Conservation (phyloP, 2,113 vertebrate genomes). For the Monopterus albus region DNA sequence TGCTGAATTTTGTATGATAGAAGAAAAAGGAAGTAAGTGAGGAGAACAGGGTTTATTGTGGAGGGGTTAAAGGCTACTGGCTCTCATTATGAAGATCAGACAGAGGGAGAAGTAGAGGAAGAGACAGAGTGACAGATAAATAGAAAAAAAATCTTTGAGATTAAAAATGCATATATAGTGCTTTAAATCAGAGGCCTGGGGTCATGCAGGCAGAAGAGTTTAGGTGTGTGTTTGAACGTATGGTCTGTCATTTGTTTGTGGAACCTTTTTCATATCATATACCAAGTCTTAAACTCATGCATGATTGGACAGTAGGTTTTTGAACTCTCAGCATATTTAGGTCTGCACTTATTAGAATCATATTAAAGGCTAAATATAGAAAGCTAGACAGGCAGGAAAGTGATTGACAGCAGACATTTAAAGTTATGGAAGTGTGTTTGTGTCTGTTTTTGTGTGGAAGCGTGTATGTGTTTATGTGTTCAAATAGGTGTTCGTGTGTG, state of each 20-base stretch:
- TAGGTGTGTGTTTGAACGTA: slow-evolving; percentile 17
- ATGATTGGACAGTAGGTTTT: slow-evolving; percentile 19
- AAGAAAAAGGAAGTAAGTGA: slow-evolving; percentile 43
- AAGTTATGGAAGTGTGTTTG: slow-evolving; percentile 40
- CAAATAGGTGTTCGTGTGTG: neutral
- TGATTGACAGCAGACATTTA: slow-evolving; percentile 60
- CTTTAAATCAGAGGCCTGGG: slow-evolving; percentile 40
- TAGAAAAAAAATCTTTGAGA: slow-evolving; percentile 40
- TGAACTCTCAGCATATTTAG: slow-evolving; percentile 28
- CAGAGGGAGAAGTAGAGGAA: slow-evolving; percentile 23
- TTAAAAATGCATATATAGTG: slow-evolving; percentile 67
- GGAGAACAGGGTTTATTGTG: slow-evolving; percentile 57
- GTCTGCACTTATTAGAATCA: slow-evolving; percentile 40
- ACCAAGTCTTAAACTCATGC: slow-evolving; percentile 8
- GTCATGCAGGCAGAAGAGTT: slow-evolving; percentile 6
- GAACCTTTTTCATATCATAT: slow-evolving; percentile 30
- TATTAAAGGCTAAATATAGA: slow-evolving; percentile 37
- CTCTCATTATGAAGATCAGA: slow-evolving; percentile 65
- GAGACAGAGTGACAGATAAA: slow-evolving; percentile 39
- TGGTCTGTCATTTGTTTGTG: slow-evolving; percentile 32
- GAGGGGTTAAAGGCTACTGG: slow-evolving; percentile 63
- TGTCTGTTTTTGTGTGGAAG: neutral
- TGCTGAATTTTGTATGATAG: slow-evolving; percentile 72
- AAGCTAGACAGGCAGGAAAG: neutral
- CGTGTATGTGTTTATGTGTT: neutral